A percentile compares a stretch with the other conserved stretches of the same genome.
Conservation (phyloP, 2,113 vertebrate genomes). For the Myotis yumanensis region DNA sequence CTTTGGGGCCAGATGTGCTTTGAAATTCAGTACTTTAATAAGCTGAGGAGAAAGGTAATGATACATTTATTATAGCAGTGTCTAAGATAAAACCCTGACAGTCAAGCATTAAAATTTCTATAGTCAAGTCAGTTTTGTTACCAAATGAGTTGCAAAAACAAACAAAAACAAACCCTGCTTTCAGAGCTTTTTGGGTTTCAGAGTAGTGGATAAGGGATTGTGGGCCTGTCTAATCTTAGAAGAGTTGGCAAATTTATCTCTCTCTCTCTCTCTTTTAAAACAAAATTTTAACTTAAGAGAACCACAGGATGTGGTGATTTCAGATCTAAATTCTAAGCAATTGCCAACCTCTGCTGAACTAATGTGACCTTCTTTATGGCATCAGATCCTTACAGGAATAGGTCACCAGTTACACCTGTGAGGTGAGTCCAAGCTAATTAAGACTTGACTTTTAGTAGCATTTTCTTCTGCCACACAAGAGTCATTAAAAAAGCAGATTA, state of each 20-base stretch:
- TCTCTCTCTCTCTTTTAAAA: neutral
- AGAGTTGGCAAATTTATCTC: neutral
- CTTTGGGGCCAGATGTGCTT: neutral
- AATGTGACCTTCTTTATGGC: neutral
- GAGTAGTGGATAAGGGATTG: neutral
- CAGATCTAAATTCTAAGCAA: neutral
- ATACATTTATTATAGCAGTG: neutral
- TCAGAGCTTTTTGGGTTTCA: neutral
- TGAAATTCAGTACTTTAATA: neutral
- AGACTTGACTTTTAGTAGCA: neutral
- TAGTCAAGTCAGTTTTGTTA: neutral
- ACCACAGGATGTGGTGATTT: neutral
- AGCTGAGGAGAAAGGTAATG: neutral
- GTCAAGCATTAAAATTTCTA: slow-evolving; percentile 18
- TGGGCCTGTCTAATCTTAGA: neutral
- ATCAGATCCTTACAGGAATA: neutral
- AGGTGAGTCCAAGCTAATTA: neutral
- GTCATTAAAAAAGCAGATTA: neutral
- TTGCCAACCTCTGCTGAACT: neutral
- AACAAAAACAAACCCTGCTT: neutral
- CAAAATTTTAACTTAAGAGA: slow-evolving; percentile 34
- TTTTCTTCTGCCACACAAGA: neutral
- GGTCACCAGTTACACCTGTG: neutral
- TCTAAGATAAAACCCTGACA: neutral
- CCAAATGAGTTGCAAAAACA: neutral